Evolutionary conservation across 2,888 invertebrate species (phyloP).

Genomic region (Adelognathus sp.): DNA sequence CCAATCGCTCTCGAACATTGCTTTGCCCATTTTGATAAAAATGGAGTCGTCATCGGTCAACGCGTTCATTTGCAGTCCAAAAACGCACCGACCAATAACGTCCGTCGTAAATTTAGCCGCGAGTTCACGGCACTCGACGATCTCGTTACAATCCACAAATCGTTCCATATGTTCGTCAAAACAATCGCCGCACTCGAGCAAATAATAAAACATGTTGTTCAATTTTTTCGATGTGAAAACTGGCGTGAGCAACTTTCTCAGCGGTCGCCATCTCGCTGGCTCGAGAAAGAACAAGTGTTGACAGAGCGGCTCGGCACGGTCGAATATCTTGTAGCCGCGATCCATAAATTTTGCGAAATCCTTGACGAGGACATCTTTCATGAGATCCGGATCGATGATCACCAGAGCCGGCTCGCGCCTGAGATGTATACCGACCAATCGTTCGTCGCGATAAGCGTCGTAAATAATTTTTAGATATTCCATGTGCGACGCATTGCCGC

Average conservation of each 20-base stretch:
- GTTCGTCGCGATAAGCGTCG: constrained; percentile 54
- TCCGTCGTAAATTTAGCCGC: constrained; percentile 80
- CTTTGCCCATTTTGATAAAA: constrained; percentile 77
- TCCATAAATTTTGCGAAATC: constrained; percentile 64
- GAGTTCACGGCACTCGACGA: constrained; percentile 71
- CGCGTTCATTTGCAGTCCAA: constrained; percentile 79
- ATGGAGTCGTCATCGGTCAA: constrained; percentile 74
- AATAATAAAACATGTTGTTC: constrained; percentile 80
- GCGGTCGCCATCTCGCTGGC: constrained; percentile 79
- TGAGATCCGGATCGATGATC: constrained; percentile 64
- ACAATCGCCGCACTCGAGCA: constrained; percentile 75
- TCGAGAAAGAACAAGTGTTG: constrained; percentile 75
- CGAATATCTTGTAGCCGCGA: constrained; percentile 51
- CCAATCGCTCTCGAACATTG: constrained; percentile 65
- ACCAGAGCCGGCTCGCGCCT: constrained; percentile 62
- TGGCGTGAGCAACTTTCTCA: constrained; percentile 80
- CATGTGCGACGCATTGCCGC: constrained; percentile 1
- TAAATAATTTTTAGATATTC: constrained; percentile 57
- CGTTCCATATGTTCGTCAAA: constrained; percentile 70
- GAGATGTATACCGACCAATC: constrained; percentile 63
- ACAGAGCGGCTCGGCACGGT: constrained; percentile 73
- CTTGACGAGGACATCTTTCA: constrained; percentile 65
- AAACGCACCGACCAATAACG: constrained; percentile 81
- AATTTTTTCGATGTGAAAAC: constrained; percentile 82
- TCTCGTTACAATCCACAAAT: constrained; percentile 54